A percentile compares a stretch with the other conserved stretches of the same genome.
These are phyloP conservation scores for Bellardia bayeri DNA, from an alignment of 2,888 invertebrate genomes.

Conservation along the genomic window DNA sequence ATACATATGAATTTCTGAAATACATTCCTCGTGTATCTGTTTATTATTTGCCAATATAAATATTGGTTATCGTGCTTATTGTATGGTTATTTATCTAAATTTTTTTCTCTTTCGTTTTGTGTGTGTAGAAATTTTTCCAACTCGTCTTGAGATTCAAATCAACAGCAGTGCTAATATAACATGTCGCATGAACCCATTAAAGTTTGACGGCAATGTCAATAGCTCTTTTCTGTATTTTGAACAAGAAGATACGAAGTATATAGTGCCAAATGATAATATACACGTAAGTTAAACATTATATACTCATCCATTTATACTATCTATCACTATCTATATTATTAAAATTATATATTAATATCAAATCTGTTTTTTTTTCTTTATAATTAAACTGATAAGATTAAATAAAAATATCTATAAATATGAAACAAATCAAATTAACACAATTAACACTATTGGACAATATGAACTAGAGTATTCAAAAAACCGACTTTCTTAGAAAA, in stretches of 20 bases:
- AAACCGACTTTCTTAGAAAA: no score
- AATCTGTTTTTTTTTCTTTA: background rate
- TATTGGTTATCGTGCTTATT: constrained; percentile 18
- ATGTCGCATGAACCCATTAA: constrained; percentile 79
- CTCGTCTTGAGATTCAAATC: constrained; percentile 76
- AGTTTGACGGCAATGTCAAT: constrained; percentile 76
- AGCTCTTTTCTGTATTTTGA: constrained; percentile 78
- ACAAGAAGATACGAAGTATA: constrained; percentile 69
- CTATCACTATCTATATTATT: background rate
- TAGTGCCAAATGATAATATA: constrained; percentile 69
- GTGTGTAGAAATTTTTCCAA: constrained; percentile 66
- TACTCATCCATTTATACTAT: background rate
- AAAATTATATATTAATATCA: background rate
- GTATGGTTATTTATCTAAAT: constrained; percentile 5
- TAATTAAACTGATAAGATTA: constrained; percentile 30
- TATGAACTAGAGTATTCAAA: no score
- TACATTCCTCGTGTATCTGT: no score
- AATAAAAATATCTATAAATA: background rate
- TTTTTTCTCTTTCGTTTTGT: constrained; percentile 14
- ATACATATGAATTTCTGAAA: no score
- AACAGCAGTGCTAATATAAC: constrained; percentile 80
- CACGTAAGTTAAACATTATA: constrained; percentile 61
- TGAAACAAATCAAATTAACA: background rate
- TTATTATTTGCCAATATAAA: background rate
- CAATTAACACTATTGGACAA: background rate